Percentiles rank a stretch among this genome's conserved stretches.
phyloP scores from a whole-genome alignment of 2,797 vertebrate genomes.

The Mastacembelus armatus region DNA sequence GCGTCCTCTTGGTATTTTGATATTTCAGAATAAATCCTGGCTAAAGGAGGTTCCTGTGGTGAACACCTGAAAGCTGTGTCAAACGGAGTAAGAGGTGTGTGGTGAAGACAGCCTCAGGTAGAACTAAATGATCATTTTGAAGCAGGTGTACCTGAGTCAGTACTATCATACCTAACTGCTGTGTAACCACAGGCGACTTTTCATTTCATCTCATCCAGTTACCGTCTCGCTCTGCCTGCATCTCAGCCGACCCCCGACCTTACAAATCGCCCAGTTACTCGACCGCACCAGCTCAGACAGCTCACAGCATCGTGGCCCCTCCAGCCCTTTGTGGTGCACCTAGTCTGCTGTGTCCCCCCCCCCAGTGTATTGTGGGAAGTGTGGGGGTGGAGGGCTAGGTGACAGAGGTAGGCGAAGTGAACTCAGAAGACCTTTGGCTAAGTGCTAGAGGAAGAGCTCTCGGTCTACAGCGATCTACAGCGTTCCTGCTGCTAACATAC shows the following conservation, averaged over 20 bases:
- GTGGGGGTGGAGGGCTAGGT: constrained; percentile 32
- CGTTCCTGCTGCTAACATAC: constrained; percentile 38
- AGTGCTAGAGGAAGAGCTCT: constrained; percentile 32
- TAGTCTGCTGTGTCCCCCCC: not conserved
- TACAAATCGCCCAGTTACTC: constrained; percentile 14
- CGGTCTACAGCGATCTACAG: constrained; percentile 38
- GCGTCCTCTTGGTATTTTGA: too few relatives aligned
- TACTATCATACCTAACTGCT: too few relatives aligned
- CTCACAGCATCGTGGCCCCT: constrained; percentile 21
- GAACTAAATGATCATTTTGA: too few relatives aligned
- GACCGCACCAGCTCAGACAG: constrained; percentile 6
- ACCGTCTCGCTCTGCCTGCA: not conserved
- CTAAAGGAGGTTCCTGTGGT: too few relatives aligned
- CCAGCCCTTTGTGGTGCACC: not conserved
- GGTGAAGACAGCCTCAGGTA: too few relatives aligned
- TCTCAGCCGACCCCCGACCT: not conserved
- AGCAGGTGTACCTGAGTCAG: too few relatives aligned
- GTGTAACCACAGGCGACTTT: not conserved
- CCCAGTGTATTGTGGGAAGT: constrained; percentile 41
- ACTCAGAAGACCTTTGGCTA: constrained; percentile 40
- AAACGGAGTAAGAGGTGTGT: too few relatives aligned
- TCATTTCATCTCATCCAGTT: not conserved
- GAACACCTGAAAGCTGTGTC: too few relatives aligned
- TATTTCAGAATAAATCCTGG: too few relatives aligned
- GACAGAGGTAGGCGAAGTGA: constrained; percentile 43